Percentiles rank a stretch among this genome's conserved stretches.
phyloP scores from a whole-genome alignment of 2,113 vertebrate genomes.

The Pithys albifrons region DNA sequence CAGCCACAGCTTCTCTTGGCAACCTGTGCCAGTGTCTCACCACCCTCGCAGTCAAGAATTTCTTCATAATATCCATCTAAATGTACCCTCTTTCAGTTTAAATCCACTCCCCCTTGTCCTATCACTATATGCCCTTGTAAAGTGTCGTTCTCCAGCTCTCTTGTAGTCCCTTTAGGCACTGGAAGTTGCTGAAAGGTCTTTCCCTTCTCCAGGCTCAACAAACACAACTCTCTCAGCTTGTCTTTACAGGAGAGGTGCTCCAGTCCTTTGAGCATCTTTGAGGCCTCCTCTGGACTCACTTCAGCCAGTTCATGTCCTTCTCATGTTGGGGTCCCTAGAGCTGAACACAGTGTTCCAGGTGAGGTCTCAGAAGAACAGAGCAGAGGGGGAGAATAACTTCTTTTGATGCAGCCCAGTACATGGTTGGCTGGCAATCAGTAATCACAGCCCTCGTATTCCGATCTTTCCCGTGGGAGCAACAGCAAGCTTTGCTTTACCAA shows the following conservation, averaged over 20 bases:
- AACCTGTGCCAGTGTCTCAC: neutral
- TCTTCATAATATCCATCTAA: neutral
- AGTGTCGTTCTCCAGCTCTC: neutral
- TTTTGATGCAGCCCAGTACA: neutral
- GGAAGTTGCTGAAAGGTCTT: neutral
- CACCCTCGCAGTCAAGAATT: neutral
- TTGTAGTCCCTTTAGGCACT: neutral
- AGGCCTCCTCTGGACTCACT: neutral
- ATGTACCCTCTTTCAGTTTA: neutral
- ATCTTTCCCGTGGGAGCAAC: neutral
- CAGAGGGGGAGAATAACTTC: neutral
- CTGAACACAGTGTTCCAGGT: neutral
- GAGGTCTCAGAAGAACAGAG: neutral
- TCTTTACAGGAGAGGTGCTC: neutral
- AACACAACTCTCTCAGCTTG: neutral
- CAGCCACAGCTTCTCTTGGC: neutral
- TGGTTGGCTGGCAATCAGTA: neutral
- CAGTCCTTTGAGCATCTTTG: neutral
- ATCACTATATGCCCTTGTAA: neutral
- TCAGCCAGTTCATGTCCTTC: neutral
- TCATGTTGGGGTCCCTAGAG: rapidly evolving
- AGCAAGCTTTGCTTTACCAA: neutral
- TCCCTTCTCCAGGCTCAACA: neutral
- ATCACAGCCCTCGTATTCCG: neutral
- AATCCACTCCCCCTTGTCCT: neutral